A percentile compares a stretch with the other conserved stretches of the same genome.
Conservation (phyloP, 2,888 invertebrate genomes). For the Ennomos erosarius region DNA sequence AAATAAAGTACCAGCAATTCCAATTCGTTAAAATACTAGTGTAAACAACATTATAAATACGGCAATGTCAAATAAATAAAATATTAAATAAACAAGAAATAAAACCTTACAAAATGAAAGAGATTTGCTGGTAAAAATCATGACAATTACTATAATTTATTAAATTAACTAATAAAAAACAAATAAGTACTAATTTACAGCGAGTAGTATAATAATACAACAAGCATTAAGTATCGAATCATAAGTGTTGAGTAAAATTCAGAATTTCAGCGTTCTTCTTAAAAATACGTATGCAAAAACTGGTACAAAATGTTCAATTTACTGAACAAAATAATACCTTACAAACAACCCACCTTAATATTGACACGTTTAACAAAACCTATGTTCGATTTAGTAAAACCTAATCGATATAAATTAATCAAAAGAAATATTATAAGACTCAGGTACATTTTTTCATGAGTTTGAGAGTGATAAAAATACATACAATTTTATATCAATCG, state of each 20-base stretch:
- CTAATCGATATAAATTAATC: too few species aligned
- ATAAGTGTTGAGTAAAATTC: conserved; percentile 19
- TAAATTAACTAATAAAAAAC: conserved; percentile 8
- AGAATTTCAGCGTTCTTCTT: conserved; percentile 35
- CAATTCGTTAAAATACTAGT: conserved; percentile 5
- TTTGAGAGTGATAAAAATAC: too few species aligned
- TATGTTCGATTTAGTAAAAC: too few species aligned
- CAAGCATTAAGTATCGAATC: conserved; percentile 21
- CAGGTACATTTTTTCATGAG: too few species aligned
- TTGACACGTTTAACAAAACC: too few species aligned
- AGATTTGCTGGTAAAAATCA: conserved; percentile 15
- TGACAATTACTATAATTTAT: conserved; percentile 10
- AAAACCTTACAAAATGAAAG: neutral
- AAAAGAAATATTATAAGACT: too few species aligned
- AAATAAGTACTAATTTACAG: conserved; percentile 26
- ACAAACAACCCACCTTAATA: too few species aligned
- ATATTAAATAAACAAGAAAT: conserved; percentile 3
- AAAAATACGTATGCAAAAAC: conserved; percentile 3
- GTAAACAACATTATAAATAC: neutral
- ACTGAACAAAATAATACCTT: neutral
- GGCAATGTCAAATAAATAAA: conserved; percentile 20
- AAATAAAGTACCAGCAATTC: conserved; percentile 12
- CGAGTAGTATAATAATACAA: conserved; percentile 26
- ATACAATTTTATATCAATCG: too few species aligned
- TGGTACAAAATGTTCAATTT: conserved; percentile 7